Percentiles rank a stretch among this genome's conserved stretches.
These are phyloP conservation scores for Eptesicus fuscus DNA, from an alignment of 2,113 vertebrate species.

Conservation along the genomic window DNA sequence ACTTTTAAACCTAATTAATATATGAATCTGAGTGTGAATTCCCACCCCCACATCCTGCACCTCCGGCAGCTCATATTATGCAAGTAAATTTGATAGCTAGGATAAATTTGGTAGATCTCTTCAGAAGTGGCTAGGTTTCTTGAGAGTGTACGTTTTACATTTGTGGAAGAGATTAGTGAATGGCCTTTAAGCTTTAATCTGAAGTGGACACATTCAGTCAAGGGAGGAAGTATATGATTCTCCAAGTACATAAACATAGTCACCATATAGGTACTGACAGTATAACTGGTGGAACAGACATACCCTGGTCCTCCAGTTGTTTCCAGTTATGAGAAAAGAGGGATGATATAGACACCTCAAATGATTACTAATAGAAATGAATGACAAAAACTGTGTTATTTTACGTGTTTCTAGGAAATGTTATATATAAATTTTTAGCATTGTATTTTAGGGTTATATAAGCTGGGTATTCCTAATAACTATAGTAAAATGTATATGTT, in stretches of 20 bases:
- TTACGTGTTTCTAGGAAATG: background rate
- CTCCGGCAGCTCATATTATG: background rate
- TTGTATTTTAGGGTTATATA: background rate
- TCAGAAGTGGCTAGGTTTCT: background rate
- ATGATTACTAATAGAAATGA: background rate
- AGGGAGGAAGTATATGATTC: background rate
- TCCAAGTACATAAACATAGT: background rate
- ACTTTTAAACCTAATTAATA: background rate
- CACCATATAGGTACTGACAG: background rate
- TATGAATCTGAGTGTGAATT: background rate
- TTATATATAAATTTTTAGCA: background rate
- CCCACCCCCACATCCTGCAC: too few species aligned
- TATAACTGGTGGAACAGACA: background rate
- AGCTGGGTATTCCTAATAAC: background rate
- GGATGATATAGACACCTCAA: background rate
- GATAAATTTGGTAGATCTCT: background rate
- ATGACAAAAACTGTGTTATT: constrained; percentile 1
- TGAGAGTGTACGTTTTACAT: background rate
- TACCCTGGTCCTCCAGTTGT: background rate
- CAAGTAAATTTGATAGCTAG: background rate
- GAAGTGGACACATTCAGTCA: background rate
- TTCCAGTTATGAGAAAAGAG: background rate
- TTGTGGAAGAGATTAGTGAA: background rate
- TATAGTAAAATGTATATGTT: background rate
- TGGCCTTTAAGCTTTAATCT: constrained; percentile 6